phyloP scores from a whole-genome alignment of 2,113 vertebrate genomes.

The Elachura formosa region DNA sequence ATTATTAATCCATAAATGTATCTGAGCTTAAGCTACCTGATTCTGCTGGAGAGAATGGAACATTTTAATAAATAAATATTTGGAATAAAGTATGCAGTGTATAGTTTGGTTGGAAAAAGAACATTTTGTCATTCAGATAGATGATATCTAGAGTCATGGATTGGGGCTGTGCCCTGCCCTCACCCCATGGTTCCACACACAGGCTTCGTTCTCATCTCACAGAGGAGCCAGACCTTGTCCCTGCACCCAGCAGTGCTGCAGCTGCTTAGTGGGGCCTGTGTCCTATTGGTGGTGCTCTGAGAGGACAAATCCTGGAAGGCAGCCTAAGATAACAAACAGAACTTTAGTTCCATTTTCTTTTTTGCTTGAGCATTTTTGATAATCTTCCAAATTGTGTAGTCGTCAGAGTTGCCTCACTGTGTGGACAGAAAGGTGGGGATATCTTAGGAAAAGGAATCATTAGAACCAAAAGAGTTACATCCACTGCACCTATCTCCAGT shows the following conservation, averaged over 20 bases:
- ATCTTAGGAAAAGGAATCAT: not conserved
- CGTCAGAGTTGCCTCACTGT: not conserved
- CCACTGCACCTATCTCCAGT: not conserved
- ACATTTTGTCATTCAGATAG: not conserved
- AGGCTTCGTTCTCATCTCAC: accelerated
- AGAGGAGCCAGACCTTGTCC: not conserved
- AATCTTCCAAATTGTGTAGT: not conserved
- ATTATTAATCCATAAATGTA: not conserved
- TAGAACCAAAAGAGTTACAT: not conserved
- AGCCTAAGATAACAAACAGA: not conserved
- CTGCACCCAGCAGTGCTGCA: not conserved
- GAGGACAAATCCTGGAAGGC: not conserved
- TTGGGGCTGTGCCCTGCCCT: not conserved
- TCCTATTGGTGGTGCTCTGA: not conserved
- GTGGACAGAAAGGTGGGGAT: not conserved
- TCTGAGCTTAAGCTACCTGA: not conserved
- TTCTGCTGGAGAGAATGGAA: not conserved
- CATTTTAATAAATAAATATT: no score
- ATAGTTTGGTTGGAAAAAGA: not conserved
- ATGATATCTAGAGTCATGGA: not conserved
- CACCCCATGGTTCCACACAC: accelerated
- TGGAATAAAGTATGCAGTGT: not conserved
- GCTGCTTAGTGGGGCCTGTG: not conserved
- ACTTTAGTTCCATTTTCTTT: not conserved
- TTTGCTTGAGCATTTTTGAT: not conserved